Conservation (phyloP, 2,113 vertebrate species). For the Bujurquina vittata region DNA sequence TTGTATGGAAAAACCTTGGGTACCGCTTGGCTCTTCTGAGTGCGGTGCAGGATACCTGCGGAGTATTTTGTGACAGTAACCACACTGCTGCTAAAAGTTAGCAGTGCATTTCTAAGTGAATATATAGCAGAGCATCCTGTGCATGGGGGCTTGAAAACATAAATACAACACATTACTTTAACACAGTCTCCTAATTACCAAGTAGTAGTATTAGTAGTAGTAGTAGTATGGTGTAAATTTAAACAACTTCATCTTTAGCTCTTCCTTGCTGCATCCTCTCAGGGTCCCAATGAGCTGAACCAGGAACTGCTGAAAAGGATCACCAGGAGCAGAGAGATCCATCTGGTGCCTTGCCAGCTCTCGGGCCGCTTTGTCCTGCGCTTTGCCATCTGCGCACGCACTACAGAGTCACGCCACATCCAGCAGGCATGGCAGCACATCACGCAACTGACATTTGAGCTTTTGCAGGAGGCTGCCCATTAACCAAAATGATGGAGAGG, state of each 20-base stretch:
- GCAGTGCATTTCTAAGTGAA: too few relatives aligned
- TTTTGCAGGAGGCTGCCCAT: conserved; percentile 75
- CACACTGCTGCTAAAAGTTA: too few relatives aligned
- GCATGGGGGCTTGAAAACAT: too few relatives aligned
- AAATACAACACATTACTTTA: too few relatives aligned
- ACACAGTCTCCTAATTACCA: too few relatives aligned
- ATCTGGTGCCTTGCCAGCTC: conserved; percentile 91
- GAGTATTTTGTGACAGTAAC: too few relatives aligned
- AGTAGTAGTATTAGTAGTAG: too few relatives aligned
- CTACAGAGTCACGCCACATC: conserved; percentile 84
- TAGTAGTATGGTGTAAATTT: too few relatives aligned
- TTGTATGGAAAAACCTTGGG: too few relatives aligned
- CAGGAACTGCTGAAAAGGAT: conserved; percentile 88
- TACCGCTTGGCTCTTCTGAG: too few relatives aligned
- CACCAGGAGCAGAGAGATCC: conserved; percentile 85
- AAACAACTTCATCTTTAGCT: not conserved
- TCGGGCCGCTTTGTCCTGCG: conserved; percentile 88
- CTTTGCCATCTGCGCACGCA: conserved; percentile 87
- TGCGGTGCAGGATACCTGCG: too few relatives aligned
- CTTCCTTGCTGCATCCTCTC: not conserved
- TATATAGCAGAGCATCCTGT: too few relatives aligned
- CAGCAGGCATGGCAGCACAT: conserved; percentile 90
- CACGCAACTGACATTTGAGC: conserved; percentile 78
- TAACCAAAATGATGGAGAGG: conserved; percentile 6
- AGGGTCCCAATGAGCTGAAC: conserved; percentile 88